Percentiles rank a stretch among this genome's conserved stretches.
These are phyloP conservation scores for Mycteria americana DNA, from an alignment of 2,797 vertebrate species.

Conservation along the genomic window DNA sequence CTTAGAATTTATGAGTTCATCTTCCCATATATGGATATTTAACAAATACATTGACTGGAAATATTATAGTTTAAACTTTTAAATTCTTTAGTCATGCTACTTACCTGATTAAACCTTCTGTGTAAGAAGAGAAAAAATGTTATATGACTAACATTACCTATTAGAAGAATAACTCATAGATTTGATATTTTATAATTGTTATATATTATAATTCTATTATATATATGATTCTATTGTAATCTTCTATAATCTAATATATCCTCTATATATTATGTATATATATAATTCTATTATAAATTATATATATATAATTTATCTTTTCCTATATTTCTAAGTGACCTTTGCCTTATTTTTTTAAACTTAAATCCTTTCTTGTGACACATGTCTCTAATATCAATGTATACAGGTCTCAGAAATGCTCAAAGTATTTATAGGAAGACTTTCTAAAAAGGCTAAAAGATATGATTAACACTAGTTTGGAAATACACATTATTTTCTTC, in stretches of 20 bases:
- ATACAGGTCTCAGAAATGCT: not conserved
- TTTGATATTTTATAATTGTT: not conserved
- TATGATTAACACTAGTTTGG: not conserved
- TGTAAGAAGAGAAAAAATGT: not conserved
- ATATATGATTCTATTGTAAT: accelerated
- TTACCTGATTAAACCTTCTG: not conserved
- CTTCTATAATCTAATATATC: no score
- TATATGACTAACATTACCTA: not conserved
- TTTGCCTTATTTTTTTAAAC: not conserved
- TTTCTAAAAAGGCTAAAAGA: not conserved
- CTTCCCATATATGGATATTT: not conserved
- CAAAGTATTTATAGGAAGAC: not conserved
- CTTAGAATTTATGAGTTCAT: not conserved
- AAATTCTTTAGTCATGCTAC: not conserved
- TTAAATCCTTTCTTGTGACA: not conserved
- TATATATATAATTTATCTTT: not conserved
- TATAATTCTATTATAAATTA: not conserved
- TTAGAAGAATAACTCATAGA: not conserved
- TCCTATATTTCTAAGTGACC: not conserved
- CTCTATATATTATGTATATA: no score
- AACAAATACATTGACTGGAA: not conserved
- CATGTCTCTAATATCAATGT: not conserved
- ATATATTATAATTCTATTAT: not conserved
- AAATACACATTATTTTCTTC: not conserved
- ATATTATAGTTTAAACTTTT: not conserved